A percentile compares a stretch with the other conserved stretches of the same genome.
Conservation (phyloP, 2,113 vertebrate genomes). For the Mirounga angustirostris region DNA sequence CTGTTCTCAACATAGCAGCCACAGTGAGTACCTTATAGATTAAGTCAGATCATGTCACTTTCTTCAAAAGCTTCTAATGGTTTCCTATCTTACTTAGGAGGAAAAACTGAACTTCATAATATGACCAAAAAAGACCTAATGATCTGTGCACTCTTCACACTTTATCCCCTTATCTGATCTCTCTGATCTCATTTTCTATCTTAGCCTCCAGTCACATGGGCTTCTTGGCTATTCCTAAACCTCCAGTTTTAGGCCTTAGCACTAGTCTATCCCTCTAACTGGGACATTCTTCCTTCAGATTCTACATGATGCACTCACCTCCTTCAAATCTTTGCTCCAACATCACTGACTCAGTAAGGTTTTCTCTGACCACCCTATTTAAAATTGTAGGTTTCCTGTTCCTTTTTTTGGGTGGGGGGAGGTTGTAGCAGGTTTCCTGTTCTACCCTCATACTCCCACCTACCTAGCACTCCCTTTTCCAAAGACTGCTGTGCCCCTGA, state of each 20-base stretch:
- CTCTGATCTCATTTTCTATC: background rate
- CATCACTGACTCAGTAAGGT: background rate
- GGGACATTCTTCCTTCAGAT: background rate
- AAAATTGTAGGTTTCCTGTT: background rate
- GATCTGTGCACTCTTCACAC: background rate
- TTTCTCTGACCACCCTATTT: background rate
- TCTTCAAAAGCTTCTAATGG: background rate
- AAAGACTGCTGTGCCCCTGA: background rate
- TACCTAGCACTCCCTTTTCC: background rate
- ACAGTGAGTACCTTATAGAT: background rate
- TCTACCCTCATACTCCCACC: background rate
- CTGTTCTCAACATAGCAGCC: background rate
- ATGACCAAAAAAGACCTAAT: background rate
- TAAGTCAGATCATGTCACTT: background rate
- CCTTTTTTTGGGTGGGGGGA: accelerated
- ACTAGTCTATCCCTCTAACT: background rate
- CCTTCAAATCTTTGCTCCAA: background rate
- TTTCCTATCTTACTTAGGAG: background rate
- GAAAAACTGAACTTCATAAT: background rate
- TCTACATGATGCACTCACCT: background rate
- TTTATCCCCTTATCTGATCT: background rate
- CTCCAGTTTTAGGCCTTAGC: background rate
- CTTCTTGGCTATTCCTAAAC: background rate
- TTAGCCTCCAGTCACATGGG: background rate
- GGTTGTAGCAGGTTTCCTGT: background rate